Base-by-base conservation (phyloP, 2,888 invertebrate species). In the Drosophila borealis region DNA sequence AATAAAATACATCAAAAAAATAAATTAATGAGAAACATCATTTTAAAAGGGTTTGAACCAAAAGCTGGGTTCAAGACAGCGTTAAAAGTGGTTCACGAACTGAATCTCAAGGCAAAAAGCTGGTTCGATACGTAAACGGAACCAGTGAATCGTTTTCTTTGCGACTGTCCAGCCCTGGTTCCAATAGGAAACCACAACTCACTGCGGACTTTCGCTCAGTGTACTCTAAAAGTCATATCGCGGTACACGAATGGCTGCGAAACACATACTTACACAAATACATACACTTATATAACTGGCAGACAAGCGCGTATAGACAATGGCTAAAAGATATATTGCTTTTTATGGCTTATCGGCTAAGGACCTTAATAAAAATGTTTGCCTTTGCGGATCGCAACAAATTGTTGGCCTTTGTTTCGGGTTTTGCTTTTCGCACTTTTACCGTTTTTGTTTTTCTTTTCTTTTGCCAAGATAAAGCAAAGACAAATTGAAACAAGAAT, bases 401-500 rank as follows among this genome's bases (percentile, higher is more conserved):
- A 68, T 56, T 45, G 46, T 41, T 55, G 37, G 39, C 45, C 56
- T 51, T 36, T 45, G 51, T 45, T 46, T 14, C 13, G 13, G 9
- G n/a, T 29, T 29, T 29, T 44, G 10, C 19, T 37, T 29, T 1
- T 33, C 3, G 17, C 17, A 1, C 17, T 17, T 17, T 17, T 17
- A 17, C 17, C 17, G 1, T 8, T 53, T 48, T 25, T 53, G 33
- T 17, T 11, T 25, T 41, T 42, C 21, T 33, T 72, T 44, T 29
- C 42, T 11, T 21, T 37, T 59, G 14, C 14, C 34, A 6, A 17
- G 74, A 42, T 57, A 63, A 62, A 49, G 37, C 69, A 74, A 59
- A 62, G 61, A 69, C 70, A 74, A 76, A 78, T 74, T 76, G 74
- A 76, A 76, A 76, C 42, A 62, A 54, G 70, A 59, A 65, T 55